Conservation (phyloP, 2,113 vertebrate genomes). For the Gobio gobio region DNA sequence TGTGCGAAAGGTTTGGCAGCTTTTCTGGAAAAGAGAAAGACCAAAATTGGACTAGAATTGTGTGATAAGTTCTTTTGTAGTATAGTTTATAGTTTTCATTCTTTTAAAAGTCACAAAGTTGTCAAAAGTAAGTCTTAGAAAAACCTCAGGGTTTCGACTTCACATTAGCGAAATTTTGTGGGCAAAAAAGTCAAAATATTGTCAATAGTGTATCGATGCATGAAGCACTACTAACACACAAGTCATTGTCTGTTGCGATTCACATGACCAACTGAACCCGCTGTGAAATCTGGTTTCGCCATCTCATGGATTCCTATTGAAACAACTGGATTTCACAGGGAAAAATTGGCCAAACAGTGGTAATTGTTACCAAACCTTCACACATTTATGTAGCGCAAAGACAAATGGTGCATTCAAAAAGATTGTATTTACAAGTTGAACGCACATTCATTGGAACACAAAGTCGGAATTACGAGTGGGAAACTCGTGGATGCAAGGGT, state of each 20-base stretch:
- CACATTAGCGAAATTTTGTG: too few relatives aligned
- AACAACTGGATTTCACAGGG: too few relatives aligned
- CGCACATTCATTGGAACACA: background rate
- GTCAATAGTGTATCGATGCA: too few relatives aligned
- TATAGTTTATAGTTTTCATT: background rate
- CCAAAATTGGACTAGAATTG: background rate
- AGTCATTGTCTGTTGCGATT: too few relatives aligned
- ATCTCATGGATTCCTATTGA: too few relatives aligned
- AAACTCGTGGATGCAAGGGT: background rate
- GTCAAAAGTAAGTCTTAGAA: background rate
- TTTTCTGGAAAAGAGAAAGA: constrained; percentile 1
- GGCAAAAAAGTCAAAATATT: too few relatives aligned
- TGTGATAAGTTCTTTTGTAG: too few relatives aligned
- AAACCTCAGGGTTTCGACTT: background rate
- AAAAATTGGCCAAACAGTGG: too few relatives aligned
- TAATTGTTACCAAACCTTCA: too few relatives aligned
- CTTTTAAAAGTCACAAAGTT: background rate
- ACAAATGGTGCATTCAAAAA: background rate
- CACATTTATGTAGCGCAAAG: background rate
- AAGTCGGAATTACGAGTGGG: background rate
- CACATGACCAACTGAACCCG: too few relatives aligned
- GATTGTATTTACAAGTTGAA: background rate
- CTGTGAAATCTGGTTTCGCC: too few relatives aligned
- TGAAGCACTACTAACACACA: too few relatives aligned
- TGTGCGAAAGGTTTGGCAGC: background rate